Evolutionary conservation across 2,797 vertebrate species (phyloP), one percentile per base, ranked within the genome.

Genomic region (Chrysocyon brachyurus): DNA sequence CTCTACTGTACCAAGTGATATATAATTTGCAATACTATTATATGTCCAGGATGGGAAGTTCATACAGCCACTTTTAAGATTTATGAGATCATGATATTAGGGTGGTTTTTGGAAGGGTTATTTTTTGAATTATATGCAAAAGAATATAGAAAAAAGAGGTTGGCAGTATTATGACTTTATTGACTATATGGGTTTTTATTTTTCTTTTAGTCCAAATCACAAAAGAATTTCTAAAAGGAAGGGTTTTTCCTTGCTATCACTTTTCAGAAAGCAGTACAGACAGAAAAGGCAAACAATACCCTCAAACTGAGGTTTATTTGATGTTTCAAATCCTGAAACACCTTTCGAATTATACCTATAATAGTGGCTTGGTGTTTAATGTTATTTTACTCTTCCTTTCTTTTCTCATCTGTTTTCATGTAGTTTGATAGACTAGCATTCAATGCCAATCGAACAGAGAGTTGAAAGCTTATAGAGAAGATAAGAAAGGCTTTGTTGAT

Each of bases 341-440:
- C 82, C 72, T 97, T 97, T 92, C 33, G 78, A 97, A 96, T 97
- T 97, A 97, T 92, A 88, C 64, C 49, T 75, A 21, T 63, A 95
- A 89, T 49, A 56, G 52, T 88, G 77, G 64, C 64, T 63, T 93
- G n/a, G 66, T 79, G 68, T 82, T 96, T 97, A 96, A 93, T 77
- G 68, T 87, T 36, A 93, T 92, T 97, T 83, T 93, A 36, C 68
- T 96, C 87, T 87, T 59, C 54, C 52, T 83, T 90, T 91, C 93
- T 90, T 77, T 90, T 88, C 83, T 96, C 57, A 49, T 93, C 40
- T 93, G 77, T 97, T 95, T 94, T 91, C 77, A 82, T 96, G 84
- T 82, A 93, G 28, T 16, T 96, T 95, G 95, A 73, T n/a, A 77
- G 78, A 88, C 36, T 81, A 64, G 11, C 46, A 92, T 89, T 96